Base-by-base conservation (phyloP, 2,113 vertebrate genomes). In the Oncorhynchus tshawytscha region DNA sequence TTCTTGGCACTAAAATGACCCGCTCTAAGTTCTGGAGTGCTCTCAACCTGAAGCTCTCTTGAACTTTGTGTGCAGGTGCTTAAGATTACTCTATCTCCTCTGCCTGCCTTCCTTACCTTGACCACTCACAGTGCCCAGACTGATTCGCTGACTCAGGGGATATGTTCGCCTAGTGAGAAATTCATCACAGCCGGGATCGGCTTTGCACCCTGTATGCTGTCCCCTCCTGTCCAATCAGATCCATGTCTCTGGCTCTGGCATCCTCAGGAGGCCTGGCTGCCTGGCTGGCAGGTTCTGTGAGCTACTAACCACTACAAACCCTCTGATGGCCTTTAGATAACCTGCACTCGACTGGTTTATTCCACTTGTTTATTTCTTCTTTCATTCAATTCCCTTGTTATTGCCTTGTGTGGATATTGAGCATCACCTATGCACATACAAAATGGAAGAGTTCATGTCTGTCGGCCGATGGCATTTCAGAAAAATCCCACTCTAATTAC, bases 81-180 rank as follows among this genome's bases (percentile, higher is more conserved):
- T 51, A 18, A 60, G 67, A 65, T 72, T 18, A 15, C 31, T 59
- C 49, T 15, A 31, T 62, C 67, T 51, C 73, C 45, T 48, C 29
- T 67, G 3, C 15, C 65, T 68, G 4, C 31, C 67, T 39, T 5
- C 31, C 67, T 68, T 34, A 16, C 4, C 67, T 68, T 3, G 74
- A 77, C 72, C 79, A 70, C 31, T 31, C 22, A n/a, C 68, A 39
- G 60, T 54, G 51, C 16, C 51, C 20, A 27, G 72, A 20, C 9
- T 57, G 51, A 71, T 75, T 75, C 66, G 77, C 80, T 82, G 84
- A 81, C 49, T 80, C 62, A 57, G 72, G 24, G 57, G 62, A 65
- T 81, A 60, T 5, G 29, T 48, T n/a, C 15, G 75, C 75, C 64
- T 15, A 22, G 20, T 67, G 62, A 11, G 49, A 72, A 25, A 75